Evolutionary conservation across 2,113 vertebrate species (phyloP).

Genomic region (Muscicapa adusta): DNA sequence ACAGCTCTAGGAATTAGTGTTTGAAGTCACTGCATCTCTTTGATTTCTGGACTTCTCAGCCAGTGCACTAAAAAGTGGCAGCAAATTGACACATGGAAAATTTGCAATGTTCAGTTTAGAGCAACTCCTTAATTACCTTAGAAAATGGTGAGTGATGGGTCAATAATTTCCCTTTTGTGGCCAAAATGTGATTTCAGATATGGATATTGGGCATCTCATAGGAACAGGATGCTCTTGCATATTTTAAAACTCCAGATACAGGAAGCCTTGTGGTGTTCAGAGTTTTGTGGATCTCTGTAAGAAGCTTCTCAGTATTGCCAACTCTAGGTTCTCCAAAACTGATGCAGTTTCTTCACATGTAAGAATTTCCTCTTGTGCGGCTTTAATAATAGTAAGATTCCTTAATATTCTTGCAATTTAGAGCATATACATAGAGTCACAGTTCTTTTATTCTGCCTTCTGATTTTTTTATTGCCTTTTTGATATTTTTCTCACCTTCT

Average conservation of each 20-base stretch:
- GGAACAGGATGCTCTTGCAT: background rate
- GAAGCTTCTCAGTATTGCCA: background rate
- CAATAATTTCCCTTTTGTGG: constrained; percentile 31
- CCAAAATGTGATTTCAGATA: background rate
- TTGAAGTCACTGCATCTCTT: background rate
- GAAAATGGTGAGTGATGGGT: constrained; percentile 4
- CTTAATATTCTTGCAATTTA: background rate
- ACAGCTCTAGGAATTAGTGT: background rate
- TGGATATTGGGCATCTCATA: constrained; percentile 5
- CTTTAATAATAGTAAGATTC: background rate
- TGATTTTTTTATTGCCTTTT: background rate
- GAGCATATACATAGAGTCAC: background rate
- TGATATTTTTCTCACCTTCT: background rate
- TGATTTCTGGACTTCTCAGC: constrained; percentile 31
- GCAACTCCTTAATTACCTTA: background rate
- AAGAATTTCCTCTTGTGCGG: background rate
- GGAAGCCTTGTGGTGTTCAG: background rate
- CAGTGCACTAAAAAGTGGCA: background rate
- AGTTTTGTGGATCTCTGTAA: background rate
- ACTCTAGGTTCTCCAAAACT: background rate
- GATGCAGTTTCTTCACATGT: background rate
- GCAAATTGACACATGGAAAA: background rate
- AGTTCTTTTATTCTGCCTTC: background rate
- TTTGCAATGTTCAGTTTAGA: background rate
- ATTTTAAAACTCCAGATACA: background rate